Percentiles rank a stretch among this genome's conserved stretches.
phyloP scores from a whole-genome alignment of 2,888 invertebrate species.

The Drosophila histrio region DNA sequence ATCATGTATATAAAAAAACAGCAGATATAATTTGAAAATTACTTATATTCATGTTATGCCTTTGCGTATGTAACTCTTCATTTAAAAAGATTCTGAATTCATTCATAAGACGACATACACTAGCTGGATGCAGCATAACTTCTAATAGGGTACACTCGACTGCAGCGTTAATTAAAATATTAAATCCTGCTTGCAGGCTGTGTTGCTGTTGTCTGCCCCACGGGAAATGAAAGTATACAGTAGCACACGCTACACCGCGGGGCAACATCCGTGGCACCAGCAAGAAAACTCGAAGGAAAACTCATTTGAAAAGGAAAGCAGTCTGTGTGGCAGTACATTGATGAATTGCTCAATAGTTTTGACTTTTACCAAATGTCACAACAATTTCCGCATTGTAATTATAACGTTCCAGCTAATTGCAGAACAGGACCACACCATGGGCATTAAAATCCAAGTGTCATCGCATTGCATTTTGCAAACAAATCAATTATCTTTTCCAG shows the following conservation, averaged over 20 bases:
- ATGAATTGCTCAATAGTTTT: conserved; percentile 64
- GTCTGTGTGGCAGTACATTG: conserved; percentile 59
- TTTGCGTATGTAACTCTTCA: too few relatives aligned
- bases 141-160: neutral
- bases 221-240: conserved; percentile 33
- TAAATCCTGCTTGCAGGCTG: conserved; percentile 2
- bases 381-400: conserved; percentile 60
- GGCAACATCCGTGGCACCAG: conserved; percentile 54
- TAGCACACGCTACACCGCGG: conserved; percentile 77
- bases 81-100: too few relatives aligned
- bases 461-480: conserved; percentile 77
- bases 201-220: conserved; percentile 15
- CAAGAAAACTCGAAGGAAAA: conserved; percentile 29
- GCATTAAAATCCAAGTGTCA: conserved; percentile 62
- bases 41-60: too few relatives aligned
- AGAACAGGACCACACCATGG: conserved; percentile 62
- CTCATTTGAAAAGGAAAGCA: conserved; percentile 43
- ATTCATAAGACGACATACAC: too few relatives aligned
- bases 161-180: neutral
- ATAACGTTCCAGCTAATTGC: conserved; percentile 64
- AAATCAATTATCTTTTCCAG: conserved; percentile 70
- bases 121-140: neutral
- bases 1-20: too few relatives aligned
- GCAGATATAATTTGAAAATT: too few relatives aligned
- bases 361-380: conserved; percentile 73